These are phyloP conservation scores for Caenorhabditis latens DNA, from an alignment of 1,140 invertebrate genomes.

Conservation along the genomic window DNA sequence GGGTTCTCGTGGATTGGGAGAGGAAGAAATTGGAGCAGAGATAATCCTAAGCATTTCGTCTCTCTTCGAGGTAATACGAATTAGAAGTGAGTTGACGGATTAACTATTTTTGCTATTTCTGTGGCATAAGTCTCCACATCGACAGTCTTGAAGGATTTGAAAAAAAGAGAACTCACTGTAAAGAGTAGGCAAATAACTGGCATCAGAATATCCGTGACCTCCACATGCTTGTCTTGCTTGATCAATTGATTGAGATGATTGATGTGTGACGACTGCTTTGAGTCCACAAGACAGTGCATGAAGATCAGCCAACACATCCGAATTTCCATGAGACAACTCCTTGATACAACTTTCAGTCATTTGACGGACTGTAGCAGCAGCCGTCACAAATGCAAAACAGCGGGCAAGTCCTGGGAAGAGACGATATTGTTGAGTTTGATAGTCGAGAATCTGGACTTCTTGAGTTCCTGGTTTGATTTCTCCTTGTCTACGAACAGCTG, in stretches of 20 bases:
- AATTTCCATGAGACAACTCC: slow-evolving; percentile 51
- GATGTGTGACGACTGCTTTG: slow-evolving; percentile 86
- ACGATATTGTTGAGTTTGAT: slow-evolving; percentile 92
- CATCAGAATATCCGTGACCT: slow-evolving; percentile 90
- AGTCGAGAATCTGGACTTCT: slow-evolving; percentile 91
- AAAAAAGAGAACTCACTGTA: background rate
- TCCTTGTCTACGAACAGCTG: slow-evolving; percentile 88
- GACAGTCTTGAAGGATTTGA: no score
- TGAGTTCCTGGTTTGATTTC: slow-evolving; percentile 86
- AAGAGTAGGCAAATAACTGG: slow-evolving; percentile 79
- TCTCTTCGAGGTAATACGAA: slow-evolving; percentile 81
- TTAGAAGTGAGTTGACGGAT: background rate
- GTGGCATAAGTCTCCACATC: no score
- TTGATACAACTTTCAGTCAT: slow-evolving; percentile 81
- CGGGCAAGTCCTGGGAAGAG: slow-evolving; percentile 87
- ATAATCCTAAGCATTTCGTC: no score
- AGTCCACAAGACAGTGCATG: slow-evolving; percentile 90
- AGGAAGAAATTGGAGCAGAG: background rate
- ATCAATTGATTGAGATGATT: slow-evolving; percentile 75
- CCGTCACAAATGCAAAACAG: slow-evolving; percentile 85
- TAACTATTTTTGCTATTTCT: no score
- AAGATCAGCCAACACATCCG: slow-evolving; percentile 82
- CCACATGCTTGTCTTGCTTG: slow-evolving; percentile 88
- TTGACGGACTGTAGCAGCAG: slow-evolving; percentile 85
- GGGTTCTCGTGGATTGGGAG: background rate